Conservation (phyloP, 2,888 invertebrate species). For the Pecten maximus region DNA sequence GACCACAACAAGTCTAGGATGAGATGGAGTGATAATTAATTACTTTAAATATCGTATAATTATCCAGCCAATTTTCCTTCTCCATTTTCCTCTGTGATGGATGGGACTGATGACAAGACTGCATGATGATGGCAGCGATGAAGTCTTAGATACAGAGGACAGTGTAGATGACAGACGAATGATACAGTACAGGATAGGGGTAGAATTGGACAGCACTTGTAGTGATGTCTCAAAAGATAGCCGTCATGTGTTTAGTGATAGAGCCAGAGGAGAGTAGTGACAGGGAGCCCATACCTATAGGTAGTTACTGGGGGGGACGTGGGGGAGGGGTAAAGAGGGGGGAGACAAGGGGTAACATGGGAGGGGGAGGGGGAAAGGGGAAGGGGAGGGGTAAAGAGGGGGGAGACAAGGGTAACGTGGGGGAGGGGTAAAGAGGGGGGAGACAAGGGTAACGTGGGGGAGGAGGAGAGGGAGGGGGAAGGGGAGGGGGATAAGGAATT, state of each 20-base stretch:
- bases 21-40: background rate
- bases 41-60: background rate
- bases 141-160: background rate
- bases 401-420: no score
- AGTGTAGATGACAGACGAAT: background rate
- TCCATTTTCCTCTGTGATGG: background rate
- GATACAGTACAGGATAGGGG: background rate
- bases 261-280: no score
- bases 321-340: no score
- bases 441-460: no score
- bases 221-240: background rate
- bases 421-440: no score
- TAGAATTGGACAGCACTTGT: background rate
- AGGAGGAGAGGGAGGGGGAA: no score
- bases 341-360: no score
- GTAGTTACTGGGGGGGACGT: no score
- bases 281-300: no score
- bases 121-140: background rate
- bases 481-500: no score
- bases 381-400: no score
- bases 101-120: slow-evolving; percentile 8
- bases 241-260: background rate
- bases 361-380: no score
- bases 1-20: background rate
- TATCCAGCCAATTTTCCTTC: background rate